Evolutionary conservation across 2,888 invertebrate genomes (phyloP).

Genomic region (Charanyca ferruginea): DNA sequence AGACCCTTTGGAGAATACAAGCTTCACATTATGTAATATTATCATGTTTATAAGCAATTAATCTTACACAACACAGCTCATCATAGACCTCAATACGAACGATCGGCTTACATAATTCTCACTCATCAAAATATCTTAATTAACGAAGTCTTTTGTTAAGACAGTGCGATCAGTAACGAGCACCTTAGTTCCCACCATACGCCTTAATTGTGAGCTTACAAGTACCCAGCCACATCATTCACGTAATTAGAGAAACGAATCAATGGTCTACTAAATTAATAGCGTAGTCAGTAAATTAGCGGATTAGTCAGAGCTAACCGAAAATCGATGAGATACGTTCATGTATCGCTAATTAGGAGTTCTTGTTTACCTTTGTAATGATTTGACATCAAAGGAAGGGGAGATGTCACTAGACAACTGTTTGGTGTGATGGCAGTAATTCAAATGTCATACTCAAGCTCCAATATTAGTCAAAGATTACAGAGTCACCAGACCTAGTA

Average conservation of each 20-base stretch:
- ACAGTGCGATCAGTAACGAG: constrained; percentile 32
- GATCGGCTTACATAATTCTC: constrained; percentile 38
- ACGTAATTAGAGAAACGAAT: constrained; percentile 64
- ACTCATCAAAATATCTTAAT: constrained; percentile 52
- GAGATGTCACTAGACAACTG: constrained; percentile 52
- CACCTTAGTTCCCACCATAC: constrained; percentile 10
- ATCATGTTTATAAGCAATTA: constrained; percentile 14
- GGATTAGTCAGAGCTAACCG: constrained; percentile 77
- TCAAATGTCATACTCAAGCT: not conserved
- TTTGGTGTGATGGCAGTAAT: not conserved
- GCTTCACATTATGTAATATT: not conserved
- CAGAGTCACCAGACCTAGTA: too few species aligned
- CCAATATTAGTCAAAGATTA: too few species aligned
- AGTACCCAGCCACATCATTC: constrained; percentile 53
- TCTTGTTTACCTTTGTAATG: constrained; percentile 83
- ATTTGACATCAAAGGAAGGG: constrained; percentile 81
- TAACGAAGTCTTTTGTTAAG: constrained; percentile 53
- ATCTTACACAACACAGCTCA: constrained; percentile 12
- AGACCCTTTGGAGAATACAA: not conserved
- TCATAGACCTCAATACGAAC: constrained; percentile 25
- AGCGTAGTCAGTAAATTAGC: constrained; percentile 78
- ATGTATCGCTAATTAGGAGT: constrained; percentile 83
- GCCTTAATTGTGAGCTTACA: constrained; percentile 47
- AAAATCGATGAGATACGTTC: constrained; percentile 80
- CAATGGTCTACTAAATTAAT: constrained; percentile 77